Evolutionary conservation across 2,888 invertebrate species (phyloP), one percentile per base, ranked within the genome.

Genomic region (Pristionchus fissidentatus): DNA sequence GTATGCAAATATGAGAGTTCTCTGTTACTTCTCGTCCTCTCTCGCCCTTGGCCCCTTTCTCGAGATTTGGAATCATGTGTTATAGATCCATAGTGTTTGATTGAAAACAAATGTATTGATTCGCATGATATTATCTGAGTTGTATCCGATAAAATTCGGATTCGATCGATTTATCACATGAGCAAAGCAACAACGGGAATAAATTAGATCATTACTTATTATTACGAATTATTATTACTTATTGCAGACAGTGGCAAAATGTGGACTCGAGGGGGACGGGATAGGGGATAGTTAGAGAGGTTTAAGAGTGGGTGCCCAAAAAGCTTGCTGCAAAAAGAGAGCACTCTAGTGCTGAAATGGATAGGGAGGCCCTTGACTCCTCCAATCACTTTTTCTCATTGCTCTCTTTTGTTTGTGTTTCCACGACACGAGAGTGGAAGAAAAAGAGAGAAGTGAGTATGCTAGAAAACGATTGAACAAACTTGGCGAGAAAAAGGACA

Each of bases 321-420:
- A 46, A n/a, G 49, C 35, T 8, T 75, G 49, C n/a, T 4, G 29
- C 26, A 15, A 43, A 15, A 75, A 62, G 49, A 49, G 35, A 19
- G 46, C 10, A 52, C 49, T n/a, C n/a, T n/a, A n/a, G n/a, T n/a
- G n/a, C n/a, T 70, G 70, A 70, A 70, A 70, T 70, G 70, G 70
- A 70, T 4, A 66, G 29, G 49, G 38, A 22, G 22, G 1, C 66
- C n/a, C 66, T 22, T 3, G 41, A 70, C 41, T 15, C 4, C 43
- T 41, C 62, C 70, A 70, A 70, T 70, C 70, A 70, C 70, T 70
- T 70, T 70, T 70, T 70, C 70, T 41, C n/a, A n/a, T 38, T 70
- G n/a, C 66, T 32, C 19, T 60, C 8, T 10, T 41, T 70, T 41
- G n/a, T 43, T 43, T 66, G 66, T 38, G 7, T 66, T 38, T 70